phyloP scores from a whole-genome alignment of 2,113 vertebrate species.

The Corythoichthys haematopterus region DNA sequence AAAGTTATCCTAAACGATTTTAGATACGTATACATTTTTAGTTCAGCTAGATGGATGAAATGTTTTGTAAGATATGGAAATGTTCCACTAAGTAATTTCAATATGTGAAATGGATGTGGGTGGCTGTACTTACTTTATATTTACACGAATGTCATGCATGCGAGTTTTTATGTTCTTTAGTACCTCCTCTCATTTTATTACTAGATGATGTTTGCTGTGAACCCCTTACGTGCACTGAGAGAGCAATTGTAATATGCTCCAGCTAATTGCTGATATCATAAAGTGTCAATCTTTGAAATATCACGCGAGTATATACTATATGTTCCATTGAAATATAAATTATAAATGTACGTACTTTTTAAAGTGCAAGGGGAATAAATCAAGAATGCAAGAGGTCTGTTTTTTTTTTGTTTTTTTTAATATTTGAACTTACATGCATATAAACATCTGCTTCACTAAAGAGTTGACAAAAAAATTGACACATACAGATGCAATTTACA shows the following conservation, averaged over 20 bases:
- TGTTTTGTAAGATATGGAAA: neutral
- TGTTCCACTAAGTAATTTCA: neutral
- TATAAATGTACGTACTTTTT: slow-evolving; percentile 1
- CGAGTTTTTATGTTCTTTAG: neutral
- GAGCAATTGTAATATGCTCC: neutral
- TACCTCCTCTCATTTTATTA: neutral
- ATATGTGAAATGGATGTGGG: neutral
- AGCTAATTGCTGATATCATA: neutral
- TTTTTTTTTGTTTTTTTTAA: neutral
- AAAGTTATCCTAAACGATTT: too few species aligned
- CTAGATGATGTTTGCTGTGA: neutral
- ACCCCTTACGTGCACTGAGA: neutral
- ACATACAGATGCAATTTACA: too few species aligned
- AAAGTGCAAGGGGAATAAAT: neutral
- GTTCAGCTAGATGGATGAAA: neutral
- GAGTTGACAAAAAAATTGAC: too few species aligned
- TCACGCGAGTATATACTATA: neutral
- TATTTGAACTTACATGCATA: too few species aligned
- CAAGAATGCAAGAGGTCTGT: neutral
- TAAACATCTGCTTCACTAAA: too few species aligned
- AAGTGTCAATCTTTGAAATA: neutral
- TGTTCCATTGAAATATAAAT: slow-evolving; percentile 2
- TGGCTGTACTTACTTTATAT: neutral
- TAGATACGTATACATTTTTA: neutral
- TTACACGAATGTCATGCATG: neutral